Percentiles rank a stretch among this genome's conserved stretches.
phyloP scores from a whole-genome alignment of 2,797 vertebrate genomes.

The Stomatorhinus walkeri region DNA sequence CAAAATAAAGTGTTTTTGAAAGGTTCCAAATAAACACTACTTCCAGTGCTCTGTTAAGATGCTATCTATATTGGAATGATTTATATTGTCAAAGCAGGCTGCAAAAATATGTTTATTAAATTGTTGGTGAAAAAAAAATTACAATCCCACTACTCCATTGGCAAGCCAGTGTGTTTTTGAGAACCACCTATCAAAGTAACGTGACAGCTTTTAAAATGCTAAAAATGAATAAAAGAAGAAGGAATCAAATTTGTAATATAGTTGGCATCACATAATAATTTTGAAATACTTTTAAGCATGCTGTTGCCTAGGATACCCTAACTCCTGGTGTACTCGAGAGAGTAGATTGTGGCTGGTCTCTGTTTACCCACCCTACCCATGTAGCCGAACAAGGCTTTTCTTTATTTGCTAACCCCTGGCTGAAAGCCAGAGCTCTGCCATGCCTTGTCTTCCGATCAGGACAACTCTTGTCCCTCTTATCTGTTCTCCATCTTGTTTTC shows the following conservation, averaged over 20 bases:
- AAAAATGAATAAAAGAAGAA: not conserved
- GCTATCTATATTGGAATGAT: constrained; percentile 63
- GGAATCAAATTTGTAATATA: constrained; percentile 6
- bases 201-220: constrained; percentile 14
- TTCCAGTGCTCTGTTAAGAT: constrained; percentile 66
- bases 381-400: constrained; percentile 2
- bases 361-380: not conserved
- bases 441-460: constrained; percentile 12
- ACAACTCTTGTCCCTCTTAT: constrained; percentile 26
- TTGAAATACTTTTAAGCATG: not conserved
- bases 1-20: constrained; percentile 57
- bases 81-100: constrained; percentile 35
- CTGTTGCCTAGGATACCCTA: not conserved
- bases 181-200: constrained; percentile 36
- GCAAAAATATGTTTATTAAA: not conserved
- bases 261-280: not conserved
- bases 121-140: not conserved
- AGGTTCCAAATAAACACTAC: constrained; percentile 62
- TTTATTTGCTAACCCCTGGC: constrained; percentile 15
- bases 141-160: constrained; percentile 49
- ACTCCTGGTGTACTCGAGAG: not conserved
- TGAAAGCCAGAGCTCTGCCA: constrained; percentile 13
- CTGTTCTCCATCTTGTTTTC: constrained; percentile 24
- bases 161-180: constrained; percentile 65
- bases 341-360: not conserved